phyloP scores from a whole-genome alignment of 2,797 vertebrate species.

The Cottoperca gobio region DNA sequence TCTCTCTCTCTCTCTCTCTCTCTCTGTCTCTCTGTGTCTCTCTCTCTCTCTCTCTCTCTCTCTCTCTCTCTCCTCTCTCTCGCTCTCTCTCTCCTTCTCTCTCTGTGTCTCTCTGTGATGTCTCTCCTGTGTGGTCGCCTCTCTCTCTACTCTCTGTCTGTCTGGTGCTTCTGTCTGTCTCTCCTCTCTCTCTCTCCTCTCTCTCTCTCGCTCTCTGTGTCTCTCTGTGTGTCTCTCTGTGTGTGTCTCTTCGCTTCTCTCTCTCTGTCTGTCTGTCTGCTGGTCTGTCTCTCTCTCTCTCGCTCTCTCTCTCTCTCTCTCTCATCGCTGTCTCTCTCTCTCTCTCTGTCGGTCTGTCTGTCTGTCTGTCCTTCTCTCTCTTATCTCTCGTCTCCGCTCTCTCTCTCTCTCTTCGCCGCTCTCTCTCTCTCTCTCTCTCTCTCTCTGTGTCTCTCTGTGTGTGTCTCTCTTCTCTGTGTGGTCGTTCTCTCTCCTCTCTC shows the following conservation, averaged over 20 bases:
- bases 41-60: not conserved
- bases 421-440: not conserved
- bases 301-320: not conserved
- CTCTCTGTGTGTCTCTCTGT: not conserved
- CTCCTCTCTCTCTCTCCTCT: not conserved
- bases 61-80: too few species aligned
- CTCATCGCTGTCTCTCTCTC: not conserved
- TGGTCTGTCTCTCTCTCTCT: too few species aligned
- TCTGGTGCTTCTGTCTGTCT: too few species aligned
- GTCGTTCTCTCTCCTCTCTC: not conserved
- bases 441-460: not conserved
- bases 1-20: too few species aligned
- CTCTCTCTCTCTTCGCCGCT: not conserved
- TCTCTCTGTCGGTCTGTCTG: not conserved
- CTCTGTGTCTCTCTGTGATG: slow-evolving; percentile 19
- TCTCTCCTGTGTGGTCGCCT: too few species aligned
- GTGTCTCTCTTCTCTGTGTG: slow-evolving; percentile 7
- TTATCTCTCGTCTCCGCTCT: not conserved
- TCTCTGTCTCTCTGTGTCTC: slow-evolving; percentile 1
- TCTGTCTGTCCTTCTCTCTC: too few species aligned
- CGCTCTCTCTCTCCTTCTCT: not conserved
- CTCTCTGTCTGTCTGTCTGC: slow-evolving; percentile 4
- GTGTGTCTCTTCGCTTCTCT: too few species aligned
- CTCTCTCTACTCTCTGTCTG: too few species aligned
- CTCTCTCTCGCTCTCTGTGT: not conserved